Conservation (phyloP, 2,113 vertebrate genomes). For the Nothocercus julius region DNA sequence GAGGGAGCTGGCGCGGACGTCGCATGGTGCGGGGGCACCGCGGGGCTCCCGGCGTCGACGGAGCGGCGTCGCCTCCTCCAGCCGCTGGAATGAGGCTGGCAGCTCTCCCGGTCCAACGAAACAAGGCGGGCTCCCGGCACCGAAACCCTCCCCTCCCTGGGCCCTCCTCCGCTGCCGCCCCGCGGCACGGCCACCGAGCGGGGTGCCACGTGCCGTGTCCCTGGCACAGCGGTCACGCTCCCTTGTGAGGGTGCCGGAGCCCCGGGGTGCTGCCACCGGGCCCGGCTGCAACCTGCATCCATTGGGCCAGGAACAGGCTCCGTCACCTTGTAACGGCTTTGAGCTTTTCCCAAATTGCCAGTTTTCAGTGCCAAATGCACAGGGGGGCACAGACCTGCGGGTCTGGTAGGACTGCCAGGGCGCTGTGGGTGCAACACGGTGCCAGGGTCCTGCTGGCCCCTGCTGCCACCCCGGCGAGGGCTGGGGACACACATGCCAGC, state of each 20-base stretch:
- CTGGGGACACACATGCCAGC: background rate
- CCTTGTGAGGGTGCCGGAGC: rapidly evolving
- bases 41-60: background rate
- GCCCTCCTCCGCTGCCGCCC: background rate
- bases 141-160: background rate
- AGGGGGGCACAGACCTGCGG: no score
- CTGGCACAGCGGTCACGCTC: background rate
- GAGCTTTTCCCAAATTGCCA: background rate
- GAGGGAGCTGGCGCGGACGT: background rate
- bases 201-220: background rate
- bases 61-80: background rate
- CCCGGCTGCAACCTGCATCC: no score
- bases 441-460: background rate
- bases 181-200: background rate
- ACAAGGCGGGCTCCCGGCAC: background rate
- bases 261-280: background rate
- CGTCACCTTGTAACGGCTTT: background rate
- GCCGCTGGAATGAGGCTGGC: background rate
- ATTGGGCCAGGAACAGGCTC: no score
- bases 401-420: no score
- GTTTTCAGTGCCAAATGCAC: background rate
- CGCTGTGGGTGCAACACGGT: no score
- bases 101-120: background rate
- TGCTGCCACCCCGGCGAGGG: background rate
- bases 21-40: background rate